Evolutionary conservation across 2,797 vertebrate species (phyloP).

Genomic region (Lepilemur ruficaudatus): DNA sequence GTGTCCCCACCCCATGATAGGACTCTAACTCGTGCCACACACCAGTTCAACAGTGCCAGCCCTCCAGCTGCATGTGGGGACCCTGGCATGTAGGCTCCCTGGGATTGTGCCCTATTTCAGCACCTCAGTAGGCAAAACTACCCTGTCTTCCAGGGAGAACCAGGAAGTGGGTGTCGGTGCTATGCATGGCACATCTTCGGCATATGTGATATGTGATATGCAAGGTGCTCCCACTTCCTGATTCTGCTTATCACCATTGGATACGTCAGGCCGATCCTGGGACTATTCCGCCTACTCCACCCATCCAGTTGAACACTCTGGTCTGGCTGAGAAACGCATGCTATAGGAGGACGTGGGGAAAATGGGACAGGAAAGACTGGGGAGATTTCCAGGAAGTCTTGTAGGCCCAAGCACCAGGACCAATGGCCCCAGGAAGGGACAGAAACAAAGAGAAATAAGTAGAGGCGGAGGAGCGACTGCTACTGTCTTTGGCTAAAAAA

Average conservation of each 20-base stretch:
- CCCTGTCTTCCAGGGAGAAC: conserved; percentile 24
- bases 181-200: background rate
- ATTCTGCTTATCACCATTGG: background rate
- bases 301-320: background rate
- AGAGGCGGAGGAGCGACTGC: background rate
- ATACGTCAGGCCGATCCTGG: background rate
- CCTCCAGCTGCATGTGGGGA: background rate
- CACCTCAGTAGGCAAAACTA: background rate
- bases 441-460: conserved; percentile 22
- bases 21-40: background rate
- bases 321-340: background rate
- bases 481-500: background rate
- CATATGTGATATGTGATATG: conserved; percentile 47
- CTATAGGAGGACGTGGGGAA: background rate
- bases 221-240: background rate
- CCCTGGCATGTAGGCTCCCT: background rate
- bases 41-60: background rate
- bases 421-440: background rate
- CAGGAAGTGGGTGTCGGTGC: conserved; percentile 23
- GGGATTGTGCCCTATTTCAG: background rate
- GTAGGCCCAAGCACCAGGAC: background rate
- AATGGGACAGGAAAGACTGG: background rate
- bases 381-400: background rate
- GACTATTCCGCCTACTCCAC: background rate
- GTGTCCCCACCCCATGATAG: background rate